These are phyloP conservation scores for Kryptopterus vitreolus DNA, from an alignment of 2,797 vertebrate species.

Conservation along the genomic window DNA sequence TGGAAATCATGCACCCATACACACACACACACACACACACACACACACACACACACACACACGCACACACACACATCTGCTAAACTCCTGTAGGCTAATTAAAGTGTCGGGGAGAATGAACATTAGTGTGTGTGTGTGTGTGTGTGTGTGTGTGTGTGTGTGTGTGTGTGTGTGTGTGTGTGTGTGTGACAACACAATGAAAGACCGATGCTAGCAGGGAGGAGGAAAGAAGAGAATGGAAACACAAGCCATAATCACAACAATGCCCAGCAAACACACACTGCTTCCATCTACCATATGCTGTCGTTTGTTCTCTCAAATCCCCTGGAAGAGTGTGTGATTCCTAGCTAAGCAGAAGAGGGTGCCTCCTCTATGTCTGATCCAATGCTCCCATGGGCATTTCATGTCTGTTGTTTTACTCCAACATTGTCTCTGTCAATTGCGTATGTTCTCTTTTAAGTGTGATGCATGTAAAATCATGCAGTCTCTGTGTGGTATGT, in stretches of 20 bases:
- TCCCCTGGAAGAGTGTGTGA: slow-evolving; percentile 71
- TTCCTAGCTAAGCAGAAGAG: slow-evolving; percentile 65
- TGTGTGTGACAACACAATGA: slow-evolving; percentile 80
- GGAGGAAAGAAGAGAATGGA: slow-evolving; percentile 61
- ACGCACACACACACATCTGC: slow-evolving; percentile 57
- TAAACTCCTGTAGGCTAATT: slow-evolving; percentile 76
- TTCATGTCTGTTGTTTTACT: slow-evolving; percentile 72
- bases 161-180: slow-evolving; percentile 76
- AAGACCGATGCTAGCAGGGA: slow-evolving; percentile 73
- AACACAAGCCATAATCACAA: slow-evolving; percentile 67
- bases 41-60: slow-evolving; percentile 23
- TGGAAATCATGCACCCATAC: background rate
- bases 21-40: background rate
- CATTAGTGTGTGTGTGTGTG: slow-evolving; percentile 66
- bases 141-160: slow-evolving; percentile 78
- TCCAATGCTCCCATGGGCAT: slow-evolving; percentile 65
- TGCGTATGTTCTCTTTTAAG: slow-evolving; percentile 63
- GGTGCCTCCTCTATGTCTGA: slow-evolving; percentile 55
- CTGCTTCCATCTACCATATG: slow-evolving; percentile 80
- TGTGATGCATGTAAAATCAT: slow-evolving; percentile 66
- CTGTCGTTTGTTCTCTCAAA: slow-evolving; percentile 81
- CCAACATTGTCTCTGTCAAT: slow-evolving; percentile 72
- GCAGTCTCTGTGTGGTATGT: slow-evolving; percentile 58
- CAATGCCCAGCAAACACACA: slow-evolving; percentile 66
- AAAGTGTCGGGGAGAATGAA: slow-evolving; percentile 68